Evolutionary conservation across 2,888 invertebrate species (phyloP).

Genomic region (Cosmia trapezina): DNA sequence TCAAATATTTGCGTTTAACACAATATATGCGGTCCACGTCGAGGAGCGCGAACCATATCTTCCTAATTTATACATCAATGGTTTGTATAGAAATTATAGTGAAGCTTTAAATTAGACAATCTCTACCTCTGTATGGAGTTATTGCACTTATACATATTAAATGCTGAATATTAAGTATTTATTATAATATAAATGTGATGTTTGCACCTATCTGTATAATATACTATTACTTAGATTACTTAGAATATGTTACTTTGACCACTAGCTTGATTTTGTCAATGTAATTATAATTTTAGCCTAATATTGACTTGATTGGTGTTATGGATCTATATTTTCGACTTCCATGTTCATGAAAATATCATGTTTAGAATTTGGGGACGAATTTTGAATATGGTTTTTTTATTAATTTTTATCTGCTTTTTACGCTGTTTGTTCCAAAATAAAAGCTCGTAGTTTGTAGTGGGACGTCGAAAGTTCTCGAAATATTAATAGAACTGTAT

Average conservation of each 20-base stretch:
- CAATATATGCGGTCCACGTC: no score
- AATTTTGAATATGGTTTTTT: conserved; percentile 13
- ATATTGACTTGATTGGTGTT: conserved; percentile 62
- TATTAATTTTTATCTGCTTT: not conserved
- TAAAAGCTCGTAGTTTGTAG: conserved; percentile 11
- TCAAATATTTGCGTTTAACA: no score
- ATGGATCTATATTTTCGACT: conserved; percentile 64
- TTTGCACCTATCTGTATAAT: conserved; percentile 15
- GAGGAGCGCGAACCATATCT: no score
- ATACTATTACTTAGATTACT: conserved; percentile 19
- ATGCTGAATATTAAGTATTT: conserved; percentile 31
- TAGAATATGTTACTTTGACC: conserved; percentile 33
- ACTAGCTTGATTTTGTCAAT: conserved; percentile 68
- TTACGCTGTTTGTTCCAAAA: not conserved
- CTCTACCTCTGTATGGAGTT: conserved; percentile 21
- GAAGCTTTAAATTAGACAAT: not conserved
- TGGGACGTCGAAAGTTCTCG: not conserved
- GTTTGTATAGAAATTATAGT: not conserved
- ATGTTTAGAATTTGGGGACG: conserved; percentile 36
- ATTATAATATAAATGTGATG: conserved; percentile 8
- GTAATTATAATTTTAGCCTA: conserved; percentile 65
- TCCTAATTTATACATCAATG: no score
- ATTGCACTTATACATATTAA: not conserved
- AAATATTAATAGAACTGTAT: conserved; percentile 5
- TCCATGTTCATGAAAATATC: conserved; percentile 21